A percentile compares a stretch with the other conserved stretches of the same genome.
These are phyloP conservation scores for Antechinus flavipes DNA, from an alignment of 2,113 vertebrate species.

Conservation along the genomic window DNA sequence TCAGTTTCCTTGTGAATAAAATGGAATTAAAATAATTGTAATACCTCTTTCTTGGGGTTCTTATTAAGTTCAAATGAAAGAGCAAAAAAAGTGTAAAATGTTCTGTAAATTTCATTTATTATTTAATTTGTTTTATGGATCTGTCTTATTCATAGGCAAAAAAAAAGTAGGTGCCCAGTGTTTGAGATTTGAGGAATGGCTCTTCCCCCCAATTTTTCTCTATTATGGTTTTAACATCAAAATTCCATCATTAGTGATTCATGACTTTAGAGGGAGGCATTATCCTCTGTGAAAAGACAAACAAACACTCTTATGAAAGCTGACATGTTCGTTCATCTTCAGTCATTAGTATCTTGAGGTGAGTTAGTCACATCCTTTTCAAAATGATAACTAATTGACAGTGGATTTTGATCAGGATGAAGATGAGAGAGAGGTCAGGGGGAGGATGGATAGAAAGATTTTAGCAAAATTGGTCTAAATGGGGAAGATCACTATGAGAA, in stretches of 20 bases:
- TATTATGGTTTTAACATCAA: neutral
- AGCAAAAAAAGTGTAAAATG: neutral
- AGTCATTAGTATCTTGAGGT: conserved; percentile 1
- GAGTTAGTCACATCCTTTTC: conserved; percentile 20
- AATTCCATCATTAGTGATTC: conserved; percentile 18
- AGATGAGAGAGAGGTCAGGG: neutral
- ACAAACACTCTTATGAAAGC: neutral
- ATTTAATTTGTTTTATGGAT: neutral
- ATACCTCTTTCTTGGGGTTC: neutral
- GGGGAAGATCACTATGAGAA: neutral
- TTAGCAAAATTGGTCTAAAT: neutral
- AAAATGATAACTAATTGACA: conserved; percentile 3
- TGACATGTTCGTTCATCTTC: conserved; percentile 8
- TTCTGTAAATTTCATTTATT: neutral
- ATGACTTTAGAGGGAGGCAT: neutral
- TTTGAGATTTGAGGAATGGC: neutral
- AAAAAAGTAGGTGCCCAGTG: neutral
- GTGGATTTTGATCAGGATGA: neutral
- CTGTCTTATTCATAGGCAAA: neutral
- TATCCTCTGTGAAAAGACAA: neutral
- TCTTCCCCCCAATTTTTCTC: neutral
- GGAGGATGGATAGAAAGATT: neutral
- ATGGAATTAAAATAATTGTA: neutral
- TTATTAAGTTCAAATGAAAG: neutral
- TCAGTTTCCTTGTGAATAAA: neutral